Base-by-base conservation (phyloP, 2,113 vertebrate genomes). In the Neogale vison region DNA sequence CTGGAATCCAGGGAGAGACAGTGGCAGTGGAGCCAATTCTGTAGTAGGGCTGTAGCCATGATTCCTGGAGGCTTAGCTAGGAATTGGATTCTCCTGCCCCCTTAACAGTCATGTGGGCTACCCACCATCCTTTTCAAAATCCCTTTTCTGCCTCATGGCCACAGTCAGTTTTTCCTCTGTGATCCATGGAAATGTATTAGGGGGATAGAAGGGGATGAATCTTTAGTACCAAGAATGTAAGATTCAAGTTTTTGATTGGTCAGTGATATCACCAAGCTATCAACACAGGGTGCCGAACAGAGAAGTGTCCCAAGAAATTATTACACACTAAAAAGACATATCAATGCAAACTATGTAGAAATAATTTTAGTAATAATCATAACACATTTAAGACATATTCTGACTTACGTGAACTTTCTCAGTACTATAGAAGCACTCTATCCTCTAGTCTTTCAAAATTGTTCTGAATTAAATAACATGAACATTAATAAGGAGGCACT, bases 331-430 rank as follows among this genome's bases (percentile, higher is more conserved):
- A 90, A 71, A 88, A 90, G 50, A 76, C 6, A 13, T n/a, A 57
- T n/a, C 47, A 81, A 42, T 52, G 18, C 8, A 77, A 57, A 76
- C n/a, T 77, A 55, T 63, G 23, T 8, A 47, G 47, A 81, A 36
- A 42, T 92, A 89, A 88, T 65, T 81, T 90, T 77, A 45, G 29
- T 52, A 59, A 11, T 81, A 72, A 63, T 77, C 77, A 29, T 55
- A 84, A 63, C 17, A 63, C 69, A 52, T 42, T 15, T 50, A 45
- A 23, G 65, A 76, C 15, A 52, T 26, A 34, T 84, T 93, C 65
- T 89, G 65, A 71, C 52, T 92, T 81, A 29, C 67, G 59, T 96
- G 17, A 94, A 83, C 45, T 77, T 90, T 79, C 69, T 87, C 7
- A 71, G 59, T 52, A 57, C 55, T 83, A 92, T 39, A 52, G 74